These are phyloP conservation scores for Phenganax marumi DNA, from an alignment of 92 coral and sea anemone genomes.

Conservation along the genomic window DNA sequence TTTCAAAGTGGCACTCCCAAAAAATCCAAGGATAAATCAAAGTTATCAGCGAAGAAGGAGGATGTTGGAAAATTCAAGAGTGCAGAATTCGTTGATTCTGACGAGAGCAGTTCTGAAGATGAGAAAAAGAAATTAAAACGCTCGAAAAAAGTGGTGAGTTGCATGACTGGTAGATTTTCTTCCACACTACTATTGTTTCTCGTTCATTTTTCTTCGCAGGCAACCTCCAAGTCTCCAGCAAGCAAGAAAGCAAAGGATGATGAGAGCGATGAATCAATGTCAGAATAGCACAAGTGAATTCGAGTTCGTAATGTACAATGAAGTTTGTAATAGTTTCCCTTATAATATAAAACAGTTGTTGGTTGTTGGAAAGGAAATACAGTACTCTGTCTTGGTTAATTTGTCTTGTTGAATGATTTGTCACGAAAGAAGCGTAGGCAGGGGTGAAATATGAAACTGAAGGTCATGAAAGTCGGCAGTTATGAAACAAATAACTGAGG, in stretches of 20 bases:
- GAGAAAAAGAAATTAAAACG: conserved; percentile 37
- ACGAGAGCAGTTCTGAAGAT: conserved; percentile 73
- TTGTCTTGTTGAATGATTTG: too few relatives aligned
- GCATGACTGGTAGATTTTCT: too few relatives aligned
- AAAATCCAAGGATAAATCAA: conserved; percentile 58
- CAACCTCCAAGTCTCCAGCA: conserved; percentile 17
- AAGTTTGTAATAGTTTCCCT: background rate
- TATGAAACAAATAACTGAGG: too few relatives aligned
- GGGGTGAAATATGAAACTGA: too few relatives aligned
- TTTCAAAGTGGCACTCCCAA: conserved; percentile 9
- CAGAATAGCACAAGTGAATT: conserved; percentile 1
- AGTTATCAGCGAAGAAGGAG: conserved; percentile 60
- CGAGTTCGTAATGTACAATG: background rate
- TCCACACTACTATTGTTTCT: background rate
- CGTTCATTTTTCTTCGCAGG: background rate
- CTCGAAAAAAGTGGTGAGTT: conserved; percentile 44
- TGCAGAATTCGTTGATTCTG: conserved; percentile 91
- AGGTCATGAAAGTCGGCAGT: too few relatives aligned
- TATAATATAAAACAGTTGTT: background rate
- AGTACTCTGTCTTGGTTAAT: too few relatives aligned
- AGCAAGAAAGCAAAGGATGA: conserved; percentile 28
- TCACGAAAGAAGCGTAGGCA: too few relatives aligned
- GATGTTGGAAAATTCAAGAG: conserved; percentile 84
- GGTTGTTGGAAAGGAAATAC: too few relatives aligned
- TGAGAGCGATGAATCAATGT: conserved; percentile 26